Conservation (phyloP, 2,888 invertebrate genomes). For the Drosophila trichaetosa region DNA sequence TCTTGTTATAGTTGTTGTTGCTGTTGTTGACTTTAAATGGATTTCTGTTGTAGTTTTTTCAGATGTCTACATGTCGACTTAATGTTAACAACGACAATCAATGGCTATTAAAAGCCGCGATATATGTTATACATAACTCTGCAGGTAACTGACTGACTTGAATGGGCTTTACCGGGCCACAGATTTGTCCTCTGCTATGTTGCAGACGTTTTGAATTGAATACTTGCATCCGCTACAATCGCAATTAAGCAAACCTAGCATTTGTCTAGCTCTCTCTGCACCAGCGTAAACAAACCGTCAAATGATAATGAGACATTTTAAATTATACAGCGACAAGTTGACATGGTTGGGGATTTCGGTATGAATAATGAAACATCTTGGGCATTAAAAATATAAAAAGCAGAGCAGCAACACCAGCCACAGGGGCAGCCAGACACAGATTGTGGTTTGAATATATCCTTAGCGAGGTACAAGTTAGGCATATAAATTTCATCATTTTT, state of each 20-base stretch:
- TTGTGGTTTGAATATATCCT: slow-evolving; percentile 50
- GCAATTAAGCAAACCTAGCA: slow-evolving; percentile 38
- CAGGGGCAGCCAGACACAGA: slow-evolving; percentile 20
- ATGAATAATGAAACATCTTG: slow-evolving; percentile 62
- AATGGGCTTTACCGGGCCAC: slow-evolving; percentile 36
- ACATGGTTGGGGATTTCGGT: slow-evolving; percentile 2
- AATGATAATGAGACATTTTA: slow-evolving; percentile 74
- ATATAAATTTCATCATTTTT: slow-evolving; percentile 73
- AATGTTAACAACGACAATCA: slow-evolving; percentile 79
- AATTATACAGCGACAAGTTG: slow-evolving; percentile 46
- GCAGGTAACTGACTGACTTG: slow-evolving; percentile 20
- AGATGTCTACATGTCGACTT: slow-evolving; percentile 73
- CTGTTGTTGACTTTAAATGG: slow-evolving; percentile 63
- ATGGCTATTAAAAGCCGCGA: slow-evolving; percentile 75
- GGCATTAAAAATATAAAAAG: slow-evolving; percentile 67
- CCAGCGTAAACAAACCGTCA: slow-evolving; percentile 63
- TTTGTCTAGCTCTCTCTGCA: slow-evolving; percentile 14
- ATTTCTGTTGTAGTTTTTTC: slow-evolving; percentile 73
- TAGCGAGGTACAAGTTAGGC: slow-evolving; percentile 54
- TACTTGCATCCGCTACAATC: slow-evolving; percentile 8
- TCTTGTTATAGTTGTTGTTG: slow-evolving; percentile 32
- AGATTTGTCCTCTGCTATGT: slow-evolving; percentile 26
- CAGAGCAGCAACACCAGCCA: slow-evolving; percentile 44
- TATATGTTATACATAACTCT: slow-evolving; percentile 65
- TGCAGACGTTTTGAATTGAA: not conserved